A percentile compares a stretch with the other conserved stretches of the same genome.
These are phyloP conservation scores for Mus pahari DNA, from an alignment of 2,113 vertebrate genomes.

Conservation along the genomic window DNA sequence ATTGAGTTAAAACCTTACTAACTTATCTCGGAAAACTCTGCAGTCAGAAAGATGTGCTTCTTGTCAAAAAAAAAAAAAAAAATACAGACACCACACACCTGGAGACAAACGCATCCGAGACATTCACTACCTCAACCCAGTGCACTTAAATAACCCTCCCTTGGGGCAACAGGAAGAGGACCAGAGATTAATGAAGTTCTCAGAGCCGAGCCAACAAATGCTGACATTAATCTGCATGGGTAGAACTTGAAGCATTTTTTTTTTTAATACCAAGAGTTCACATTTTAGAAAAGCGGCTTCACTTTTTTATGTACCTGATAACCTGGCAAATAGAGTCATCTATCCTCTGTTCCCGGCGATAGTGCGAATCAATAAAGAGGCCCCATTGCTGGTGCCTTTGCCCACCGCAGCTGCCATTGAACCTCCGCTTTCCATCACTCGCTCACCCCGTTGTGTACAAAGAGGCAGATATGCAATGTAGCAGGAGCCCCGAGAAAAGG, in stretches of 20 bases:
- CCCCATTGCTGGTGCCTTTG: conserved; percentile 68
- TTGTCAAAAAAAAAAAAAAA: conserved; percentile 31
- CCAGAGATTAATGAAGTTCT: conserved; percentile 9
- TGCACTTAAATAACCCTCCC: conserved; percentile 20
- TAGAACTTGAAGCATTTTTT: neutral
- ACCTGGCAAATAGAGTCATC: conserved; percentile 71
- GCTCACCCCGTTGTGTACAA: conserved; percentile 83
- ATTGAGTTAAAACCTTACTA: conserved; percentile 48
- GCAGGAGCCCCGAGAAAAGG: conserved; percentile 60
- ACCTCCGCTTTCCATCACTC: conserved; percentile 76
- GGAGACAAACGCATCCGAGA: neutral
- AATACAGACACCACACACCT: neutral
- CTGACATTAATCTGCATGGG: conserved; percentile 42
- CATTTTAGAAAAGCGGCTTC: conserved; percentile 65
- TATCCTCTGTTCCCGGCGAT: conserved; percentile 63
- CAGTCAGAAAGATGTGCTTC: conserved; percentile 15
- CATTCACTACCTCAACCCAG: conserved; percentile 16
- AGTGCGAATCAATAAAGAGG: conserved; percentile 76
- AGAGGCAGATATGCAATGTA: conserved; percentile 83
- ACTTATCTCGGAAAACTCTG: conserved; percentile 37
- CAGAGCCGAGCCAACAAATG: neutral
- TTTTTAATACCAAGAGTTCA: conserved; percentile 23
- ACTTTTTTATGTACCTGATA: conserved; percentile 44
- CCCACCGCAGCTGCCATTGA: conserved; percentile 79
- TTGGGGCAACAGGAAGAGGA: neutral